Conservation (phyloP, 2,797 vertebrate genomes). For the Lacerta bilineata region DNA sequence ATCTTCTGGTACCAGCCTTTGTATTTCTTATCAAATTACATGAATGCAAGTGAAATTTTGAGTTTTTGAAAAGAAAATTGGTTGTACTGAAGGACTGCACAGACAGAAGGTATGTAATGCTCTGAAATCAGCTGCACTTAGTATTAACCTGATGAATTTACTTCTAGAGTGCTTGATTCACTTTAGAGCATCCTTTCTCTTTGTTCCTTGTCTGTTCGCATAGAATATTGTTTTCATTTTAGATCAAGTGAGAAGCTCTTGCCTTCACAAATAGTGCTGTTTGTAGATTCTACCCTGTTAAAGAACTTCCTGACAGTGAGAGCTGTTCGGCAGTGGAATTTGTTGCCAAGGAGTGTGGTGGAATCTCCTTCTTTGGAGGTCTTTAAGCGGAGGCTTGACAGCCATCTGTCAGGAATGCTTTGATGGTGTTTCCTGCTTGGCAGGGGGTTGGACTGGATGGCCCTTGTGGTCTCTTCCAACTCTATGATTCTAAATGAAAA, state of each 20-base stretch:
- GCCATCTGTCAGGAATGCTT: no score
- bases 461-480: no score
- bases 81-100: background rate
- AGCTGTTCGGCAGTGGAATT: no score
- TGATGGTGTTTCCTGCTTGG: no score
- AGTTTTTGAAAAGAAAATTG: background rate
- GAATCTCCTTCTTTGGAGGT: no score
- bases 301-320: no score
- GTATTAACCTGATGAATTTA: background rate
- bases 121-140: background rate
- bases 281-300: background rate
- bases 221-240: background rate
- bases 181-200: background rate
- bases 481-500: background rate
- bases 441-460: no score
- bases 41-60: background rate
- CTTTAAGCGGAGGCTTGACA: no score
- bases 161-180: background rate
- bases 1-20: background rate
- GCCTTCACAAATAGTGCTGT: background rate
- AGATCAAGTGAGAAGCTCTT: background rate
- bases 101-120: background rate
- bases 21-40: background rate
- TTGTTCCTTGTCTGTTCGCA: background rate
- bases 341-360: no score